A percentile compares a stretch with the other conserved stretches of the same genome.
phyloP scores from a whole-genome alignment of 2,797 vertebrate species.

The Chromis chromis region DNA sequence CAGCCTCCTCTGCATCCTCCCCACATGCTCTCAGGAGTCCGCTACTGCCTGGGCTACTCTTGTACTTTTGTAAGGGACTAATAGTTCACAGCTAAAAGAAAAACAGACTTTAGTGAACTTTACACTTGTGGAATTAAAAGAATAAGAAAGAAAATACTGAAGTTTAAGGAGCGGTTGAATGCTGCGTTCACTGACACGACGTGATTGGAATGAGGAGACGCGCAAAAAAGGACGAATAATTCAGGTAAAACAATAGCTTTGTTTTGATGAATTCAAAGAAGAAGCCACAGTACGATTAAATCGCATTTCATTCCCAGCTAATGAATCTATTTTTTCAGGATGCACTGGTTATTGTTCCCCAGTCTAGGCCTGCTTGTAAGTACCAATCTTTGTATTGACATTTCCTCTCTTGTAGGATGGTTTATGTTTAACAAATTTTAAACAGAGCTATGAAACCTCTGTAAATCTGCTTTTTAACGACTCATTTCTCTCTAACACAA shows the following conservation, averaged over 20 bases:
- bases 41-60: conserved; percentile 17
- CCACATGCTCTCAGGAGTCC: conserved; percentile 48
- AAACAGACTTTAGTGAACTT: conserved; percentile 5
- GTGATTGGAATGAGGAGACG: conserved; percentile 60
- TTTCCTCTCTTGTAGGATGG: background rate
- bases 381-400: conserved; percentile 29
- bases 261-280: background rate
- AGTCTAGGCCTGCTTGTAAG: conserved; percentile 70
- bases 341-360: conserved; percentile 68
- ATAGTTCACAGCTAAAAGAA: conserved; percentile 1
- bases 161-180: conserved; percentile 25
- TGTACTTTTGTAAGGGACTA: conserved; percentile 9
- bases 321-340: conserved; percentile 64
- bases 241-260: conserved; percentile 52
- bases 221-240: conserved; percentile 37
- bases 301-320: background rate
- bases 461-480: background rate
- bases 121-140: too few relatives aligned
- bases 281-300: background rate
- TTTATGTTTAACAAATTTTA: background rate
- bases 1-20: conserved; percentile 56
- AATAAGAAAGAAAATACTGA: background rate
- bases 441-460: background rate
- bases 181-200: conserved; percentile 50
- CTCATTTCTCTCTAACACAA: too few relatives aligned